phyloP scores from a whole-genome alignment of 1,140 invertebrate genomes.

The Solen grandis region DNA sequence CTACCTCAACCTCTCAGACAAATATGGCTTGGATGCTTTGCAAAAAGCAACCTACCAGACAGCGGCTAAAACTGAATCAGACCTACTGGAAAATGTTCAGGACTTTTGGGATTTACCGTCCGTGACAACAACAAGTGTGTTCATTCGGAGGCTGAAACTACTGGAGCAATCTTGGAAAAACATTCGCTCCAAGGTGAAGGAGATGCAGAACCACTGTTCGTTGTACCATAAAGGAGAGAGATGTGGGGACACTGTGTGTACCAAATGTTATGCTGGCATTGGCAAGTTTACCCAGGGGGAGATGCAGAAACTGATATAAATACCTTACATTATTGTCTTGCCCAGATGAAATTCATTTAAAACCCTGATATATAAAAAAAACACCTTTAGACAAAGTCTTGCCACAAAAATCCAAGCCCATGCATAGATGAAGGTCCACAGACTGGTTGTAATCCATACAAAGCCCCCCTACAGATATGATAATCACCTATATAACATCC shows the following conservation, averaged over 20 bases:
- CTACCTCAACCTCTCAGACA: conserved; percentile 26
- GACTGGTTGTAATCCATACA: no score
- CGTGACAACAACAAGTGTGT: conserved; percentile 51
- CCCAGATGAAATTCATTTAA: no score
- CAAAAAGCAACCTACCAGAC: conserved; percentile 33
- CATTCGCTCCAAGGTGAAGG: conserved; percentile 22
- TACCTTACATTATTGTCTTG: no score
- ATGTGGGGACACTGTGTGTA: conserved; percentile 7
- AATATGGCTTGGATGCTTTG: conserved; percentile 20
- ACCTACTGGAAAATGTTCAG: conserved; percentile 42
- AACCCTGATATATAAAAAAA: no score
- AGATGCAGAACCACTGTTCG: conserved; percentile 42
- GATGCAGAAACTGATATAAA: no score
- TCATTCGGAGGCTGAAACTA: conserved; percentile 49
- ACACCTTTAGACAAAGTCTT: no score
- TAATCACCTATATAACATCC: no score
- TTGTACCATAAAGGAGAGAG: conserved; percentile 48
- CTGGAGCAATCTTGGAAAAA: conserved; percentile 13
- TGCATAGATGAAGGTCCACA: no score
- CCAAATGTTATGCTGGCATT: conserved; percentile 38
- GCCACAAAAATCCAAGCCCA: no score
- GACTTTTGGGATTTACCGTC: conserved; percentile 46
- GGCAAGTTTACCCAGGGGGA: conserved; percentile 25
- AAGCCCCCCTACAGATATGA: no score
- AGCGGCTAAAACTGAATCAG: conserved; percentile 42